Evolutionary conservation across 2,113 vertebrate species (phyloP).

Genomic region (Centropus unirufus): DNA sequence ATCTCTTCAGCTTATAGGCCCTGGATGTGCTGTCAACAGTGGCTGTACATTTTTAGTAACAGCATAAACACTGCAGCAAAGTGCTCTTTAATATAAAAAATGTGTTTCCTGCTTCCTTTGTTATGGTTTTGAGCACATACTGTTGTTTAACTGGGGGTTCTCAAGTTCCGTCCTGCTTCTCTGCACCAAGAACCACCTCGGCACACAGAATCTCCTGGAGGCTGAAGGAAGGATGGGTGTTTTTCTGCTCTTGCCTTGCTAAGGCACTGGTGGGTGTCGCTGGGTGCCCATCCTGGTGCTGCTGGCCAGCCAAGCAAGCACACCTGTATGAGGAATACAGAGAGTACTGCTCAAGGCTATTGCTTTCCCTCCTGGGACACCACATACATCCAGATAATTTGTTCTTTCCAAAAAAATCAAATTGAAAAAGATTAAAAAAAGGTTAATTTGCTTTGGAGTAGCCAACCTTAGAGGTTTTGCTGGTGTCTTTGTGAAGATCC

Average conservation of each 20-base stretch:
- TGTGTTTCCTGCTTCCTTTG: not conserved
- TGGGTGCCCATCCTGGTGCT: not conserved
- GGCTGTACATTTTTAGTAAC: not conserved
- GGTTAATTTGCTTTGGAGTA: not conserved
- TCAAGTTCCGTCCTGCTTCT: not conserved
- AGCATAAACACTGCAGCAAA: not conserved
- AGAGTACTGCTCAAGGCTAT: not conserved
- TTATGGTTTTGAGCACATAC: not conserved
- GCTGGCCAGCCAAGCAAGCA: constrained; percentile 25
- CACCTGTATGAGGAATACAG: not conserved
- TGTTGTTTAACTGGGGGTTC: not conserved
- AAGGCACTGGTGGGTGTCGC: not conserved
- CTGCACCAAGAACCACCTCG: not conserved
- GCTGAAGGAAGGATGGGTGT: fast-evolving
- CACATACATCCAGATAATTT: not conserved
- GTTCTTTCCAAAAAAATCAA: constrained; percentile 40
- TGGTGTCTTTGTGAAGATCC: not conserved
- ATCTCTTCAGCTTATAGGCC: not conserved
- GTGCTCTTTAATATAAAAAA: not conserved
- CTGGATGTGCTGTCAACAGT: not conserved
- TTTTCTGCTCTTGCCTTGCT: not conserved
- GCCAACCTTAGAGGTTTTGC: not conserved
- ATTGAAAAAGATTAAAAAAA: not conserved
- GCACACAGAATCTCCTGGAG: not conserved
- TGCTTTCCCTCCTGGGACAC: not conserved